phyloP scores from a whole-genome alignment of 2,888 invertebrate species.

The Cerastis rubricosa region DNA sequence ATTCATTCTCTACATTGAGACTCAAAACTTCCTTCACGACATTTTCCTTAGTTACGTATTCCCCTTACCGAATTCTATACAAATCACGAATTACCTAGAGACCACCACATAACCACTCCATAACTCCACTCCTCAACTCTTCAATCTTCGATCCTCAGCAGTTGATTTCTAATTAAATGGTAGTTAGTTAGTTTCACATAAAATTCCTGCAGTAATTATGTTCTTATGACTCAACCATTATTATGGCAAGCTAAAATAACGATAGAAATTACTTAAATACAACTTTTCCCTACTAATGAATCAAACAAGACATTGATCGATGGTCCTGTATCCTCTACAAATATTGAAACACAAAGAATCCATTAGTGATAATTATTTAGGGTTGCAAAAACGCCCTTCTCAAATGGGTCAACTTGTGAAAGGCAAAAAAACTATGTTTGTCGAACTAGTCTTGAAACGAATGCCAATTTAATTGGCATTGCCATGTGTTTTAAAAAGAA shows the following conservation, averaged over 20 bases:
- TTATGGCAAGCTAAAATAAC: constrained; percentile 42
- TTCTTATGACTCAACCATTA: constrained; percentile 48
- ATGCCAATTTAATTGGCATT: neutral
- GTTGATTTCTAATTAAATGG: constrained; percentile 61
- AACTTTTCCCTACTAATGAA: constrained; percentile 53
- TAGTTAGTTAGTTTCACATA: constrained; percentile 47
- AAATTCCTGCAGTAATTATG: constrained; percentile 50
- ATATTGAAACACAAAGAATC: constrained; percentile 54
- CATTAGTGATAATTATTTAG: constrained; percentile 18
- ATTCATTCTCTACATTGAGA: neutral
- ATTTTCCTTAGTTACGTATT: neutral
- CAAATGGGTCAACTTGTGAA: neutral
- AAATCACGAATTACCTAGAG: neutral
- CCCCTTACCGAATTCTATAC: neutral
- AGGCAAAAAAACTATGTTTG: neutral
- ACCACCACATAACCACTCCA: constrained; percentile 6
- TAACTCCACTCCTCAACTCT: constrained; percentile 21
- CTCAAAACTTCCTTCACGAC: neutral
- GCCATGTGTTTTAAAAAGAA: neutral
- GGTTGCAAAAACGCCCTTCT: constrained; percentile 19
- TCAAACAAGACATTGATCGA: constrained; percentile 59
- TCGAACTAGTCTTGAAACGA: neutral
- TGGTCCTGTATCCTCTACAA: constrained; percentile 45
- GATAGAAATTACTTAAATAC: constrained; percentile 43
- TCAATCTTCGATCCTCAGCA: constrained; percentile 46